Evolutionary conservation across 2,888 invertebrate species (phyloP).

Genomic region (Entomobrya proxima): DNA sequence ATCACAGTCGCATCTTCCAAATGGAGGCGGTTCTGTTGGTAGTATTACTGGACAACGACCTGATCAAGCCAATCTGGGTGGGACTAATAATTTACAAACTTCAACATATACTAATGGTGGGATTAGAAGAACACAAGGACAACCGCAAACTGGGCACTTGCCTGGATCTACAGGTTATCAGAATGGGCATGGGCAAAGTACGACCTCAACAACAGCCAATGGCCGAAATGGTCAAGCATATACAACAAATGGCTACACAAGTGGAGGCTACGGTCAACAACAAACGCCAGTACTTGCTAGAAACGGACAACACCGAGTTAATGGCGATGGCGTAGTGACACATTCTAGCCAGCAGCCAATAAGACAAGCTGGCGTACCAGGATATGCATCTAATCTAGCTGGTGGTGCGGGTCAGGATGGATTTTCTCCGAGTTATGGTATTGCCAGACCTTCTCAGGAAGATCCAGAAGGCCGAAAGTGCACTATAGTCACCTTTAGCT

Average conservation of each 20-base stretch:
- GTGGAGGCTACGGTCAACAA: not conserved
- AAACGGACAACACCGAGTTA: constrained; percentile 15
- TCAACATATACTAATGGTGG: constrained; percentile 33
- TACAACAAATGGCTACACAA: constrained; percentile 12
- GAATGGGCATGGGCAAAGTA: constrained; percentile 33
- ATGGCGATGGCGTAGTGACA: constrained; percentile 15
- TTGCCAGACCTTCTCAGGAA: constrained; percentile 37
- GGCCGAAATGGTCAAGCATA: constrained; percentile 35
- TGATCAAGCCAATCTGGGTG: not conserved
- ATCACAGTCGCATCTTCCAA: not conserved
- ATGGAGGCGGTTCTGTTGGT: not conserved
- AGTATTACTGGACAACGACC: not conserved
- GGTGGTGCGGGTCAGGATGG: constrained; percentile 30
- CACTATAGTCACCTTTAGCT: constrained; percentile 66
- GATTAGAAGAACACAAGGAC: not conserved
- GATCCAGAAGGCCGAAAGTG: constrained; percentile 54
- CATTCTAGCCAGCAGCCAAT: not conserved
- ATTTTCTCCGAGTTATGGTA: constrained; percentile 52
- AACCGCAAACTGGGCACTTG: not conserved
- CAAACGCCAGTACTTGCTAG: not conserved
- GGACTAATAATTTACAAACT: not conserved
- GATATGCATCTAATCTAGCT: not conserved
- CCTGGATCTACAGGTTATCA: not conserved
- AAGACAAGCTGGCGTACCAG: not conserved
- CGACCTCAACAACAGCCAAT: not conserved